A percentile compares a stretch with the other conserved stretches of the same genome.
These are phyloP conservation scores for Gulo gulo DNA, from an alignment of 2,113 vertebrate species.

Conservation along the genomic window DNA sequence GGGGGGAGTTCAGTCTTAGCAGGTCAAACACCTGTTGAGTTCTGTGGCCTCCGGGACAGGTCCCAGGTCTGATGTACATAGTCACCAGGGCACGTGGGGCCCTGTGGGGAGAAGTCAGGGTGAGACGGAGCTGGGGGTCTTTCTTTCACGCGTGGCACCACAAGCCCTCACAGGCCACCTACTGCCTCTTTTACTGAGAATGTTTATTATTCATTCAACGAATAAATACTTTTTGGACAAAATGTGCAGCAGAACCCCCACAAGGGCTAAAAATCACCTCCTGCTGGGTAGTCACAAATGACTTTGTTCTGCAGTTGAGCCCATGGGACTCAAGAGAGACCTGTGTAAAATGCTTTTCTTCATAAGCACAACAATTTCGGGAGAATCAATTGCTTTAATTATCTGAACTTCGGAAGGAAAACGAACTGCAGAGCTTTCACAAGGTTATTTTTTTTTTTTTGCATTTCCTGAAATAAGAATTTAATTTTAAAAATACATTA, in stretches of 20 bases:
- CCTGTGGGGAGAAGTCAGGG: fast-evolving
- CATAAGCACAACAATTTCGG: neutral
- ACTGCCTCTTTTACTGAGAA: neutral
- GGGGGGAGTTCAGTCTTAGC: too few species aligned
- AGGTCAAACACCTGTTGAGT: neutral
- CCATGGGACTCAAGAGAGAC: neutral
- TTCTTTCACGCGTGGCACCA: neutral
- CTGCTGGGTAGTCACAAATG: neutral
- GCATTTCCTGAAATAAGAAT: neutral
- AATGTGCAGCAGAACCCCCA: neutral
- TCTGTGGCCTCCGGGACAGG: neutral
- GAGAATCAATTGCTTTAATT: neutral
- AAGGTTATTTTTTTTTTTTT: neutral
- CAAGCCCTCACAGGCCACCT: too few species aligned
- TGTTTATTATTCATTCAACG: neutral
- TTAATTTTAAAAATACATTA: neutral
- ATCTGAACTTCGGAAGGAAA: neutral
- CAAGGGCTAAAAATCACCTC: fast-evolving
- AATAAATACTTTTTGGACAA: neutral
- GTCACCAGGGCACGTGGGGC: neutral
- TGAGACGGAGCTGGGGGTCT: neutral
- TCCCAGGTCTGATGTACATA: neutral
- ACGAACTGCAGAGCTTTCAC: neutral
- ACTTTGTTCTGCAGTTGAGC: neutral
- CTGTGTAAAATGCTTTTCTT: neutral